Evolutionary conservation across 2,888 invertebrate genomes (phyloP), one percentile per base, ranked within the genome.

Genomic region (Melieria omissa): DNA sequence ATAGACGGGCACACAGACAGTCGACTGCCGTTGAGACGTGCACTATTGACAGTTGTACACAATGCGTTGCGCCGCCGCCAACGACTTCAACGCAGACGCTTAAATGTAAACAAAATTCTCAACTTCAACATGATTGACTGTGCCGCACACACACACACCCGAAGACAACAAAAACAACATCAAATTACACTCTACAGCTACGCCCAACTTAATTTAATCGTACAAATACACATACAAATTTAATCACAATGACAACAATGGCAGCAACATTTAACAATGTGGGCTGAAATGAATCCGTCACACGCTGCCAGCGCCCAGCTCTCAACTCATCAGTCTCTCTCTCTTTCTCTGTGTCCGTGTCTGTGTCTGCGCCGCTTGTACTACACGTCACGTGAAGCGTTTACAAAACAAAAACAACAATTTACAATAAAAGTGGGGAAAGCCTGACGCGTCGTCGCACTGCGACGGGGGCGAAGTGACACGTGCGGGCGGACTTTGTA

Each of bases 81-180:
- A 54, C 7, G 9, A 16, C 10, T 52, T 6, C 65, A 14, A 58
- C 66, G 9, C 16, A 45, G 5, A 45, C 46, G 44, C 14, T 46
- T 41, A 57, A 66, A 66, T 58, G 66, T 66, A 66, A 66, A 66
- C 47, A 66, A 47, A 75, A 77, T 74, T 77, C 75, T 69, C 73
- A 75, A 68, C 61, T 75, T 71, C 74, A 73, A 67, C 74, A 65
- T 74, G 75, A 77, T 74, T 75, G 75, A 77, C 72, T 75, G 65
- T 72, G 71, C 68, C 69, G 66, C 47, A 63, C 47, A 63, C 49
- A 63, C 29, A 63, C 49, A 63, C 47, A 41, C 16, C 4, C 49
- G 16, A 12, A 10, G 46, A 47, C 49, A 49, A 29, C 10, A 62
- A 45, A 16, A 58, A 9, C 42, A 7, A 57, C 57, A 57, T 9